These are phyloP conservation scores for Rhynchotus rufescens DNA, from an alignment of 2,797 vertebrate species.

Conservation along the genomic window DNA sequence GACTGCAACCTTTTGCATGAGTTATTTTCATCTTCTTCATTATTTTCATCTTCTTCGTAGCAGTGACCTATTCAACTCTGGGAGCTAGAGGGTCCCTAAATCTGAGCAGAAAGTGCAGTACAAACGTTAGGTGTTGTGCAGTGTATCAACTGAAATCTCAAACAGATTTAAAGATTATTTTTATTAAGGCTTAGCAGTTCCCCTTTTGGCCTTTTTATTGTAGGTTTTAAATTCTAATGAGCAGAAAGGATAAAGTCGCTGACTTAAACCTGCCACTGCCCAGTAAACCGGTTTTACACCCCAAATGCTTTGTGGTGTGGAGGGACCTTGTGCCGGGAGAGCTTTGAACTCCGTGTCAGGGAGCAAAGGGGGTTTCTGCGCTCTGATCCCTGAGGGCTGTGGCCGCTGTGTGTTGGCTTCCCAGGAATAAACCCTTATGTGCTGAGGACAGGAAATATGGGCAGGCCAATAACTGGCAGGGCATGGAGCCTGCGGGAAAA, in stretches of 20 bases:
- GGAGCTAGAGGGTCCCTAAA: background rate
- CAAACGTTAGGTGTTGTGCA: slow-evolving; percentile 24
- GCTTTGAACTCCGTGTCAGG: background rate
- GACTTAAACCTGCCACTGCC: slow-evolving; percentile 15
- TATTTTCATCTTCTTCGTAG: background rate
- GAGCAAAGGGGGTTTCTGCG: slow-evolving; percentile 8
- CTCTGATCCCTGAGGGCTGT: slow-evolving; percentile 37
- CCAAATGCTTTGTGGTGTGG: background rate
- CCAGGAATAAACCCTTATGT: background rate
- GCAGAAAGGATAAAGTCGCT: slow-evolving; percentile 20
- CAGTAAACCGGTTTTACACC: background rate
- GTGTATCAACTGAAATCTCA: slow-evolving; percentile 17
- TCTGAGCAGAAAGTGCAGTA: background rate
- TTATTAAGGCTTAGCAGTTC: slow-evolving; percentile 44
- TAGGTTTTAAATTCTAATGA: slow-evolving; percentile 50
- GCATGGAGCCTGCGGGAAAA: background rate
- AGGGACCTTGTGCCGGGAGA: background rate
- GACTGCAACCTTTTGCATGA: background rate
- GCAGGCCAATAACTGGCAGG: background rate
- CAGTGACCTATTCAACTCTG: background rate
- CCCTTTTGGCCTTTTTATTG: slow-evolving; percentile 60
- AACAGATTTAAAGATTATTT: slow-evolving; percentile 9
- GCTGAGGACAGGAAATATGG: background rate
- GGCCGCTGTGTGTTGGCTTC: background rate
- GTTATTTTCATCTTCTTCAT: background rate